Evolutionary conservation across 2,797 vertebrate genomes (phyloP).

Genomic region (Dicrostonyx torquatus): DNA sequence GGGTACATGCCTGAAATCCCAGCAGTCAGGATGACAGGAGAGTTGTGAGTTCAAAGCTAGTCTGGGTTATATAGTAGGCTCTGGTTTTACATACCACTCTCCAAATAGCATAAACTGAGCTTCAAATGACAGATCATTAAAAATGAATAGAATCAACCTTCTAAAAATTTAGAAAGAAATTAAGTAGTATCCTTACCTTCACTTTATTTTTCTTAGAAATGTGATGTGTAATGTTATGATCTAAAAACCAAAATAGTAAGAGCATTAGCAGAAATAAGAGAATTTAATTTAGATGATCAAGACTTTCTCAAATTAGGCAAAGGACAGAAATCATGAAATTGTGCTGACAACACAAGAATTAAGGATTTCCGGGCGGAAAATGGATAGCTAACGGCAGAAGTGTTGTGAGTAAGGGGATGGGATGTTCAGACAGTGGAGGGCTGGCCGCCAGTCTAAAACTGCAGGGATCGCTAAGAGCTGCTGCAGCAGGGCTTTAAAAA

Average conservation of each 20-base stretch:
- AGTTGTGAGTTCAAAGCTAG: neutral
- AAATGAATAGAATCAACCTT: neutral
- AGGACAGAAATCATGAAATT: conserved; percentile 23
- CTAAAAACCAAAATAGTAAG: neutral
- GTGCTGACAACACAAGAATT: neutral
- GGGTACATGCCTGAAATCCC: neutral
- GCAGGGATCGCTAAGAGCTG: neutral
- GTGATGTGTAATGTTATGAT: neutral
- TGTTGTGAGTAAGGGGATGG: neutral
- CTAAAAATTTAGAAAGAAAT: neutral
- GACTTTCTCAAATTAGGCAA: neutral
- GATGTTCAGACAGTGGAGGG: too few species aligned
- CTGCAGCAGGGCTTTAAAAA: neutral
- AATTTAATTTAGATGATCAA: neutral
- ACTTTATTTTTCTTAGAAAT: conserved; percentile 20
- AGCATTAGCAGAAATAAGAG: conserved; percentile 26
- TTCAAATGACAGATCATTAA: neutral
- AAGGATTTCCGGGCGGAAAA: neutral
- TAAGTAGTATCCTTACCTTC: neutral
- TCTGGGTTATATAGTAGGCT: neutral
- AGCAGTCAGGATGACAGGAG: neutral
- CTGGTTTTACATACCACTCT: neutral
- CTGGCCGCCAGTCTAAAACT: neutral
- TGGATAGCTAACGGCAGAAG: neutral
- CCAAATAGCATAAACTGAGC: neutral